Evolutionary conservation across 1,140 invertebrate genomes (phyloP).

Genomic region (Ctenoplectra terminalis): DNA sequence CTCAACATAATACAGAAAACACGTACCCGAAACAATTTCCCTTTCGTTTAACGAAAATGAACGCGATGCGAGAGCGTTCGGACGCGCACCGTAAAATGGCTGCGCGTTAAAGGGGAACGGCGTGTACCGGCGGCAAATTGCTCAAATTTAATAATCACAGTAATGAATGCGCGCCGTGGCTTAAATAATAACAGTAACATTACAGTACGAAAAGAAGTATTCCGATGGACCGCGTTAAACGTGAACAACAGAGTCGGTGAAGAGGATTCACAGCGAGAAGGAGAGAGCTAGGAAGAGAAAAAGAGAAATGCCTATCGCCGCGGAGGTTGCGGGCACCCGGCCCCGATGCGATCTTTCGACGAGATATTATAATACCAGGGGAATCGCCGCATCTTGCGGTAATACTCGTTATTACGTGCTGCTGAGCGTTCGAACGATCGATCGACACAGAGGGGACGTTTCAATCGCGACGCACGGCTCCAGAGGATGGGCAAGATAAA

Average conservation of each 20-base stretch:
- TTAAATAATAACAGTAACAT: conserved; percentile 29
- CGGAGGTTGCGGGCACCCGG: conserved; percentile 36
- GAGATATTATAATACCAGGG: conserved; percentile 70
- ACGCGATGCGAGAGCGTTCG: not conserved
- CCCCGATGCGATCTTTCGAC: conserved; percentile 58
- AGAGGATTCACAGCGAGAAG: not conserved
- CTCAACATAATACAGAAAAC: too few relatives aligned
- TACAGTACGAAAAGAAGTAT: conserved; percentile 19
- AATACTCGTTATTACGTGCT: conserved; percentile 73
- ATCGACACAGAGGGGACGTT: conserved; percentile 68
- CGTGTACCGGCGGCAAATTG: conserved; percentile 21
- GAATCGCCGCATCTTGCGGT: conserved; percentile 65
- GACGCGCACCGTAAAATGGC: not conserved
- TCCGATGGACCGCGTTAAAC: conserved; percentile 2
- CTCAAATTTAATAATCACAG: conserved; percentile 43
- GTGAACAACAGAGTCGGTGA: not conserved
- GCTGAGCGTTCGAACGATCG: conserved; percentile 61
- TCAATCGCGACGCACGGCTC: conserved; percentile 65
- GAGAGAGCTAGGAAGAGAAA: conserved; percentile 7
- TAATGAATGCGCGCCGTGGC: conserved; percentile 25
- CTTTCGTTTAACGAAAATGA: conserved; percentile 31
- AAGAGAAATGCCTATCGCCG: conserved; percentile 36
- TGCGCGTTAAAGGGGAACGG: not conserved
- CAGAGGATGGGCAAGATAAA: conserved; percentile 44
- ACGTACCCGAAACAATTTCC: conserved; percentile 11